Percentiles rank a stretch among this genome's conserved stretches.
Evolutionary conservation across 2,113 vertebrate genomes (phyloP).

Genomic region (Verasper variegatus): DNA sequence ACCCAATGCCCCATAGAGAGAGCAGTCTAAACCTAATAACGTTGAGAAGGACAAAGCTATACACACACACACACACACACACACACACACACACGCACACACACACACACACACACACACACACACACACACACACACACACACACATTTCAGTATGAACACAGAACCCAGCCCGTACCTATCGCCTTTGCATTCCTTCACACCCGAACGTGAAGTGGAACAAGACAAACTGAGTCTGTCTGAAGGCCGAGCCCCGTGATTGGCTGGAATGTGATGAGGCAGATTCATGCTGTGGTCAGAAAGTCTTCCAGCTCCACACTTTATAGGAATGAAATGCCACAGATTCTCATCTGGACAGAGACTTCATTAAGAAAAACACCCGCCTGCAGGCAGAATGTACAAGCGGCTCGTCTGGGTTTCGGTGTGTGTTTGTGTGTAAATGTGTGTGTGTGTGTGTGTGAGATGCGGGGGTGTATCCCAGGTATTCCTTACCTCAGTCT

Average conservation of each 20-base stretch:
- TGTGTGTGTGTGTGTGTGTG: conserved; percentile 12
- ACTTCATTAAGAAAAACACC: conserved; percentile 26
- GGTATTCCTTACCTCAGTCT: conserved; percentile 43
- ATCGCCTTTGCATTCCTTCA: conserved; percentile 45
- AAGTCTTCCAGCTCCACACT: conserved; percentile 15
- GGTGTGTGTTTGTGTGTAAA: conserved; percentile 9
- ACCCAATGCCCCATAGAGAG: conserved; percentile 8
- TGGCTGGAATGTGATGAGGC: conserved; percentile 45
- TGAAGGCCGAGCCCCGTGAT: conserved; percentile 7
- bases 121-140: conserved; percentile 12
- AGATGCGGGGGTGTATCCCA: conserved; percentile 45
- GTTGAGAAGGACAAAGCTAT: conserved; percentile 10
- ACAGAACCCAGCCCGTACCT: conserved; percentile 7
- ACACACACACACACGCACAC: conserved; percentile 6
- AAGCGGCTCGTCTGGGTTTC: conserved; percentile 15
- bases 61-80: conserved; percentile 6
- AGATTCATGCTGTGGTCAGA: conserved; percentile 22
- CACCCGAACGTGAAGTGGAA: conserved; percentile 31
- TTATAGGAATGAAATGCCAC: conserved; percentile 29
- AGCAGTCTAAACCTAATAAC: background rate
- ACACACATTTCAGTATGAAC: conserved; percentile 15
- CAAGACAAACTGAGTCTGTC: conserved; percentile 23
- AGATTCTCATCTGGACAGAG: conserved; percentile 25
- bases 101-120: conserved; percentile 18
- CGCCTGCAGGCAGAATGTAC: conserved; percentile 12